Evolutionary conservation across 2,888 invertebrate species (phyloP).

Genomic region (Cremastinae sp.): DNA sequence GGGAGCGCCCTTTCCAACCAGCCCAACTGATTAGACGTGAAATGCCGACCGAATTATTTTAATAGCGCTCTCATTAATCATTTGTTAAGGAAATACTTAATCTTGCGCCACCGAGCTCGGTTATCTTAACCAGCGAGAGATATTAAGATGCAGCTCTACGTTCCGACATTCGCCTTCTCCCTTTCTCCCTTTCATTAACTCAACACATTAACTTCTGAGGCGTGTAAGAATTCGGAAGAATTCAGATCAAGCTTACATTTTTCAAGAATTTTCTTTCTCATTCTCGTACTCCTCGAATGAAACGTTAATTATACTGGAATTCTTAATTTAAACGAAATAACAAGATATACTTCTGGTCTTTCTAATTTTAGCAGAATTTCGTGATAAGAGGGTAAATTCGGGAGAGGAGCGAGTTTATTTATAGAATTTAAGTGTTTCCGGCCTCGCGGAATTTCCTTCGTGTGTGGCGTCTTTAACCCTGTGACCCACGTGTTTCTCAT

Average conservation of each 20-base stretch:
- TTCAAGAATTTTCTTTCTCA: too few relatives aligned
- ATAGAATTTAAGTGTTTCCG: slow-evolving; percentile 47
- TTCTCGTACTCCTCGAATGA: too few relatives aligned
- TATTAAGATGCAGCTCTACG: slow-evolving; percentile 32
- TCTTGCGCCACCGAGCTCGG: slow-evolving; percentile 31
- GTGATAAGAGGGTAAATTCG: too few relatives aligned
- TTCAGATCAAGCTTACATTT: too few relatives aligned
- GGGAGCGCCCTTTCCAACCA: background rate
- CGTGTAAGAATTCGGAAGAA: too few relatives aligned
- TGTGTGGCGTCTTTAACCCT: slow-evolving; percentile 28
- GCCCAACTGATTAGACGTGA: slow-evolving; percentile 53
- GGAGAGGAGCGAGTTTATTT: slow-evolving; percentile 22
- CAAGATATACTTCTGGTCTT: too few relatives aligned
- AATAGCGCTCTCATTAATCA: slow-evolving; percentile 57
- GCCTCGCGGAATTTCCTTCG: slow-evolving; percentile 17
- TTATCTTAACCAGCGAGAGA: slow-evolving; percentile 36
- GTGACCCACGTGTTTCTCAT: slow-evolving; percentile 52
- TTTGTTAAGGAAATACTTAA: slow-evolving; percentile 49
- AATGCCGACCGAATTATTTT: slow-evolving; percentile 56
- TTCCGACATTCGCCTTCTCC: background rate
- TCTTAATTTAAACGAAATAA: too few relatives aligned
- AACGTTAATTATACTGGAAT: too few relatives aligned
- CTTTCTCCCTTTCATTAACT: slow-evolving; percentile 8
- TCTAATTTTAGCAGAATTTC: too few relatives aligned
- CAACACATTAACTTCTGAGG: background rate